phyloP scores from a whole-genome alignment of 2,888 invertebrate genomes.

The Leistus spinibarbis region DNA sequence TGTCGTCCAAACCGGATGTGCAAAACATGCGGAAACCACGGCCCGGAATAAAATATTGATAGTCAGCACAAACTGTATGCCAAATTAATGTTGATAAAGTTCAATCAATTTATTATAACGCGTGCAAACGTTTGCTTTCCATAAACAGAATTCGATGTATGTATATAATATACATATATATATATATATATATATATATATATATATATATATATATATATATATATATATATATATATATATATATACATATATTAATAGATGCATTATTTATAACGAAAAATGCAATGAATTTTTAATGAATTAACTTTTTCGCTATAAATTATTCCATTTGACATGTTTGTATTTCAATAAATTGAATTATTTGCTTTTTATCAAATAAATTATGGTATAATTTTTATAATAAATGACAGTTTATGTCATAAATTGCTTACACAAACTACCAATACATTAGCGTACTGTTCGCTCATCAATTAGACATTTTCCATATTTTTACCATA shows the following conservation, averaged over 20 bases:
- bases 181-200: neutral
- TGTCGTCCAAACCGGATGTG: conserved; percentile 27
- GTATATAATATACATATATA: neutral
- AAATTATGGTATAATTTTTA: neutral
- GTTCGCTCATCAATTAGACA: too few relatives aligned
- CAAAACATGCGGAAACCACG: conserved; percentile 28
- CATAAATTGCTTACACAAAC: too few relatives aligned
- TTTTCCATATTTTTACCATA: too few relatives aligned
- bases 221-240: neutral
- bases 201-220: neutral
- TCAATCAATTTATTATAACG: neutral
- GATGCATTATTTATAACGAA: neutral
- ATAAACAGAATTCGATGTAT: neutral
- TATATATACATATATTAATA: neutral
- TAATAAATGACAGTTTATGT: neutral
- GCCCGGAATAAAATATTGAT: conserved; percentile 27
- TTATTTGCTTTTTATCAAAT: too few relatives aligned
- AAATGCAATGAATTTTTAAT: neutral
- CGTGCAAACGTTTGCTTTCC: neutral
- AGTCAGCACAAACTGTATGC: neutral
- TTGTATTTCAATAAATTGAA: neutral
- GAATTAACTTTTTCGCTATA: neutral
- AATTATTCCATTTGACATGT: neutral
- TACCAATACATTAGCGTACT: too few relatives aligned
- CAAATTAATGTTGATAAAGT: neutral